Conservation (phyloP, 2,113 vertebrate species). For the Megaleporinus macrocephalus region DNA sequence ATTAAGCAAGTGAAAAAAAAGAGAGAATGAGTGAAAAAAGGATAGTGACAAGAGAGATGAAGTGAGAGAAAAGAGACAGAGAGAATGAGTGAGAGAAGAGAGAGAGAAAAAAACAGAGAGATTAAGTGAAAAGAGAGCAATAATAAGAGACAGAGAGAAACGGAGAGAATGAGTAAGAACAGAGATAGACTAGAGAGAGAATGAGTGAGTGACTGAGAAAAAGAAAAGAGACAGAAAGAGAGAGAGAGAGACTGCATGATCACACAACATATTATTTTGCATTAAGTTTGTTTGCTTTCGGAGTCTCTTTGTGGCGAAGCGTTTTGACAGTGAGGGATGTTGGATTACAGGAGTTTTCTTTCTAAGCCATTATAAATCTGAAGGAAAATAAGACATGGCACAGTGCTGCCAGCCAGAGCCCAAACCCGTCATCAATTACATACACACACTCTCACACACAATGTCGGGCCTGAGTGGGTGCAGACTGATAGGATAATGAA, state of each 20-base stretch:
- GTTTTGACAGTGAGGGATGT: slow-evolving; percentile 38
- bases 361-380: slow-evolving; percentile 43
- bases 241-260: neutral
- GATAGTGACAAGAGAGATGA: neutral
- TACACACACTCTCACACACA: slow-evolving; percentile 19
- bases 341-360: slow-evolving; percentile 44
- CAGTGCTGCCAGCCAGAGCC: slow-evolving; percentile 28
- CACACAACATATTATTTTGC: slow-evolving; percentile 29
- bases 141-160: neutral
- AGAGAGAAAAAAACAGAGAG: neutral
- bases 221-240: neutral
- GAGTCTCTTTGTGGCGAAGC: slow-evolving; percentile 41
- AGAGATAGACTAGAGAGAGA: neutral
- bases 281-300: slow-evolving; percentile 43
- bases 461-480: neutral
- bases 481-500: slow-evolving; percentile 26
- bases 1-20: too few species aligned
- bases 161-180: neutral
- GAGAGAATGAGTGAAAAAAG: too few species aligned
- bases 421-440: slow-evolving; percentile 41
- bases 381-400: slow-evolving; percentile 42
- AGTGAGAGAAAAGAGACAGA: neutral
- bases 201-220: neutral
- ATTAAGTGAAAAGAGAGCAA: neutral
- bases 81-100: too few species aligned